Evolutionary conservation across 2,113 vertebrate genomes (phyloP), one percentile per base, ranked within the genome.

Genomic region (Oenanthe oenanthe): DNA sequence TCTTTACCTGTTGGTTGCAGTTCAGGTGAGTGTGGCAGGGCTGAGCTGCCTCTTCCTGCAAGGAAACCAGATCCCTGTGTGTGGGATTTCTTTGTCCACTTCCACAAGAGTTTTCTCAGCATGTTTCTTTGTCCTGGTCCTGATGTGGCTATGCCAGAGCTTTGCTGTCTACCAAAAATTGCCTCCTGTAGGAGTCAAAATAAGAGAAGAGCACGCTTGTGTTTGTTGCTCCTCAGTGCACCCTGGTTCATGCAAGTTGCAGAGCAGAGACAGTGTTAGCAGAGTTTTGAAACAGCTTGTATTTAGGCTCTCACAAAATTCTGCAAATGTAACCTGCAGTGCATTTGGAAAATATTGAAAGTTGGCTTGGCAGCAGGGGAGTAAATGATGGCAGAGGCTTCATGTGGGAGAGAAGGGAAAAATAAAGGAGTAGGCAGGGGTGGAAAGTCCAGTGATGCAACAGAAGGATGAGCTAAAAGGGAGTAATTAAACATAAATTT

Each of bases 361-460:
- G 17, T 4, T 82, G 53, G 31, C 25, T 89, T 84, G 61, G 50
- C 66, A 84, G 56, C 48, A 76, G 29, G 25, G 28, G 36, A 22
- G 45, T 89, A 75, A 80, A 48, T 70, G 68, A 29, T 20, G 32
- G 8, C 38, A 61, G 48, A 85, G 74, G 28, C 54, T 60, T 68
- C 32, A 34, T 73, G 36, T 85, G 45, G 65, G 29, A 63, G 38
- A 83, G 34, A 66, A 58, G 9, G 21, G 60, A 31, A 31, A 66
- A 76, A 66, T 28, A 40, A 74, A 74, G 47, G 34, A 24, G 12
- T 66, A n/a, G 50, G 10, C 29, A 61, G 38, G 7, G 43, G 19
- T 94, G 79, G 74, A 73, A 95, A 76, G 75, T 88, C 92, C 82
- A 72, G 26, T 50, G 47, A 57, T 74, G 53, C 58, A 93, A 68